Evolutionary conservation across 2,113 vertebrate species (phyloP).

Genomic region (Salminus brasiliensis): DNA sequence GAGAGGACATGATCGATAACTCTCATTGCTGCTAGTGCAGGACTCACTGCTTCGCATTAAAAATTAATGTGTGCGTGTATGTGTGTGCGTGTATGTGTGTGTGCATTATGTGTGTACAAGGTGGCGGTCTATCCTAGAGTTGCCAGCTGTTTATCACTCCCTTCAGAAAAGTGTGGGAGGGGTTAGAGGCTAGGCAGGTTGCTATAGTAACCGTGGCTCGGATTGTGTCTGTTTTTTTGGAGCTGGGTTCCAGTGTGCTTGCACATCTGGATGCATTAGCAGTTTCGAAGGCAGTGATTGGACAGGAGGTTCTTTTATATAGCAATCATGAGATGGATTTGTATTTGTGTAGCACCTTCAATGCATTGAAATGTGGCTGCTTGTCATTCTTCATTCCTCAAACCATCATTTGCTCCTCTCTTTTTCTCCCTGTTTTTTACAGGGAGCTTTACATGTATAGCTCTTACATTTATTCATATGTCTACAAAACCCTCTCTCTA

Average conservation of each 20-base stretch:
- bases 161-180: constrained; percentile 57
- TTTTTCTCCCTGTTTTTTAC: neutral
- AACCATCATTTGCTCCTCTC: neutral
- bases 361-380: neutral
- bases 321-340: neutral
- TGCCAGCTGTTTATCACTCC: constrained; percentile 70
- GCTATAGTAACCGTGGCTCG: constrained; percentile 66
- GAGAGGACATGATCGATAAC: constrained; percentile 83
- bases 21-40: constrained; percentile 88
- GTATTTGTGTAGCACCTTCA: neutral
- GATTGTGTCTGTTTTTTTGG: constrained; percentile 34
- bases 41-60: constrained; percentile 87
- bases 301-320: constrained; percentile 5
- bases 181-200: constrained; percentile 75
- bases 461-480: neutral
- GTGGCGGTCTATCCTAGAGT: constrained; percentile 75
- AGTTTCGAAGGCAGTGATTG: neutral
- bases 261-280: constrained; percentile 50
- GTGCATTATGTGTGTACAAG: constrained; percentile 64
- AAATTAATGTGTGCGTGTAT: constrained; percentile 81
- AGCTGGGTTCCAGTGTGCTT: constrained; percentile 52
- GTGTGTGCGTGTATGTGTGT: constrained; percentile 60
- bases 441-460: constrained; percentile 1
- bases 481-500: neutral
- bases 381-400: neutral